Base-by-base conservation (phyloP, 92 coral and sea anemone genomes). In the Porites rus region DNA sequence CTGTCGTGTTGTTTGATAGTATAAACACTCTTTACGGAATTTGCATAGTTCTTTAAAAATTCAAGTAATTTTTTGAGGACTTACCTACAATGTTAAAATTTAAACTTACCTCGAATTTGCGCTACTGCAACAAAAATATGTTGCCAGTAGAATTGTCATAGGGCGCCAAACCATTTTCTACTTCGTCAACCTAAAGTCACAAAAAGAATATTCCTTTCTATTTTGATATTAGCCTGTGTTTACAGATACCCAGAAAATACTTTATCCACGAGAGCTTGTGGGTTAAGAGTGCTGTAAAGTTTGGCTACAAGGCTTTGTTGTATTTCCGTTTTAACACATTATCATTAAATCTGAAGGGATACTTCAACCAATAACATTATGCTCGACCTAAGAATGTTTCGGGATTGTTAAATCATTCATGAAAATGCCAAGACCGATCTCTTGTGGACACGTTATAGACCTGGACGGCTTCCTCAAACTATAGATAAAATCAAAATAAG, bases 61-160 rank as follows among this genome's bases (percentile, higher is more conserved):
- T 38, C 46, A 38, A 38, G 46, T 38, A 38, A 38, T 38, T 38
- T 38, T 38, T 38, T 38, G 46, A 4, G 46, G 46, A 38, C 46
- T 38, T 38, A 38, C 46, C 71, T 18, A 25, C 71, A 19, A 25
- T 18, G 21, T 20, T 14, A 7, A 24, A 21, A 24, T 24, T 61
- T 76, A 10, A 59, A 76, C 69, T 8, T 76, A 76, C 80, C 80
- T 76, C 20, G 66, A 18, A 18, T 62, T n/a, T 16, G 68, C 54
- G 19, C 69, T n/a, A 2, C 51, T 65, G 7, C 25, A 18, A 21
- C 24, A 76, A n/a, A 64, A 28, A 63, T 7, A 78, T 10, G n/a
- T 72, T 10, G 12, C 12, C 20, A 78, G 17, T 11, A 64, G 0
- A 10, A 65, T 18, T 10, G 28, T 46, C 72, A 64, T 20, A 10